These are phyloP conservation scores for Deilephila porcellus DNA, from an alignment of 2,888 invertebrate genomes.

Conservation along the genomic window DNA sequence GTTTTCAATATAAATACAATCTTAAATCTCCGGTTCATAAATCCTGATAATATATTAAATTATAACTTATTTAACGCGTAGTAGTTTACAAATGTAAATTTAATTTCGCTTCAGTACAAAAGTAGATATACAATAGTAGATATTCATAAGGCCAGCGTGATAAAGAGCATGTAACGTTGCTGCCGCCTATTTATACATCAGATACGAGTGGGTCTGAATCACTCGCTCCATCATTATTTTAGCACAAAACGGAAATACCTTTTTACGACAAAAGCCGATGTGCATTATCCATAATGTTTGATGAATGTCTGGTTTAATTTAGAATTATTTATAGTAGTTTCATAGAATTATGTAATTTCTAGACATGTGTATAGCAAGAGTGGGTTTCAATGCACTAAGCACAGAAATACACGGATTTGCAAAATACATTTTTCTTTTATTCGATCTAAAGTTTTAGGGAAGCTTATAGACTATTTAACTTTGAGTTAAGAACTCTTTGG, in stretches of 20 bases:
- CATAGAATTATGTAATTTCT: no score
- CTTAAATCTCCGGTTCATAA: background rate
- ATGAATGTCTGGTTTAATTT: background rate
- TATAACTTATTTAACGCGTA: background rate
- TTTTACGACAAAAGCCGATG: background rate
- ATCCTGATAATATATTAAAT: background rate
- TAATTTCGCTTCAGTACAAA: background rate
- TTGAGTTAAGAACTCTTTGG: no score
- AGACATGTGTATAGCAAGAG: no score
- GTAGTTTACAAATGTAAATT: background rate
- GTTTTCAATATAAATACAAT: no score
- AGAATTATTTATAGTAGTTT: background rate
- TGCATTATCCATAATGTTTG: background rate
- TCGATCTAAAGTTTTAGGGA: no score
- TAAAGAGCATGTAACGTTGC: slow-evolving; percentile 24
- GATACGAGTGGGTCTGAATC: slow-evolving; percentile 28
- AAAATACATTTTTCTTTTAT: background rate
- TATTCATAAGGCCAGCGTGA: slow-evolving; percentile 17
- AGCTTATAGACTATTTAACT: no score
- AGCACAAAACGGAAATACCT: slow-evolving; percentile 23
- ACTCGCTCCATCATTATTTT: slow-evolving; percentile 25
- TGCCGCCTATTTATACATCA: slow-evolving; percentile 31
- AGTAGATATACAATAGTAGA: slow-evolving; percentile 14
- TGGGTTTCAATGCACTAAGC: no score
- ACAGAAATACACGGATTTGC: no score